These are phyloP conservation scores for Philotrypesis tridentata DNA, from an alignment of 1,140 invertebrate species.

Conservation along the genomic window DNA sequence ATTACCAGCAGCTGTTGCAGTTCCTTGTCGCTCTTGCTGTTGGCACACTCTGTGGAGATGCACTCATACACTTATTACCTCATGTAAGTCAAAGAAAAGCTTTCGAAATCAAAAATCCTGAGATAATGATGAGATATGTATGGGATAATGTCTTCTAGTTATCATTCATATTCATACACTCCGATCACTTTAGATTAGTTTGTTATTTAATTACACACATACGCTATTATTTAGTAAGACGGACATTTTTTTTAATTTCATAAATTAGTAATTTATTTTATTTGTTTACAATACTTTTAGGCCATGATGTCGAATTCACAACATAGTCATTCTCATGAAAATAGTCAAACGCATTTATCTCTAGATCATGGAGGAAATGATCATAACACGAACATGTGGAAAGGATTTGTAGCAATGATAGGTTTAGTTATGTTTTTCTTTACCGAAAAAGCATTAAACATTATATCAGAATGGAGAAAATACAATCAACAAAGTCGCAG, in stretches of 20 bases:
- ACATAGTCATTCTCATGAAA: slow-evolving; percentile 65
- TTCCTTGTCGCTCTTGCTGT: slow-evolving; percentile 94
- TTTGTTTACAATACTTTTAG: slow-evolving; percentile 49
- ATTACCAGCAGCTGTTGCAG: slow-evolving; percentile 92
- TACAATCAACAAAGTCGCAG: slow-evolving; percentile 76
- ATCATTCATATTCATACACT: background rate
- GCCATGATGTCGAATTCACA: slow-evolving; percentile 70
- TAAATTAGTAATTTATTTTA: slow-evolving; percentile 1
- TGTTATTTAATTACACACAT: background rate
- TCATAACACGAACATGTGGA: slow-evolving; percentile 84
- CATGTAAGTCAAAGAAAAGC: slow-evolving; percentile 79
- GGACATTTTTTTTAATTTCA: slow-evolving; percentile 55
- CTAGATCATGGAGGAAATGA: slow-evolving; percentile 60
- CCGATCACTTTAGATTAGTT: background rate
- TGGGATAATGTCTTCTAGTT: background rate
- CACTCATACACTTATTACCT: slow-evolving; percentile 92
- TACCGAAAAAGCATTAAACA: slow-evolving; percentile 86
- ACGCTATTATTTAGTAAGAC: background rate
- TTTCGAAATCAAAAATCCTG: background rate
- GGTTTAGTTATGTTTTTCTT: slow-evolving; percentile 93
- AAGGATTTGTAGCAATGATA: slow-evolving; percentile 85
- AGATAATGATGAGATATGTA: too few species aligned
- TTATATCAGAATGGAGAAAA: slow-evolving; percentile 87
- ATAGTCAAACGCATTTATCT: slow-evolving; percentile 55
- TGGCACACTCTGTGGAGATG: slow-evolving; percentile 92